Conservation (phyloP, 2,888 invertebrate genomes). For the Synanthedon myopaeformis region DNA sequence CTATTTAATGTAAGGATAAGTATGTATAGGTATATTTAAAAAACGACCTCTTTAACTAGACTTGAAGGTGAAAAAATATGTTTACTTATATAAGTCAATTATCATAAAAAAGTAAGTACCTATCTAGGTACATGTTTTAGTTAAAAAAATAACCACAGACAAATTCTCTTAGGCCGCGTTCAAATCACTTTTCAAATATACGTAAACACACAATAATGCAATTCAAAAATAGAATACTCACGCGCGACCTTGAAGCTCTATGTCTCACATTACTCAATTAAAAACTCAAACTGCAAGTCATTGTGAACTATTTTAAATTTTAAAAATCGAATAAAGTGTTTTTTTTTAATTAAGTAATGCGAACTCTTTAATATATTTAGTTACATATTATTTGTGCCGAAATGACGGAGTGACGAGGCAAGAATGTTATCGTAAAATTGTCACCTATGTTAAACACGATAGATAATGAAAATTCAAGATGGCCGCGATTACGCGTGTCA, state of each 20-base stretch:
- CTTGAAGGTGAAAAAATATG: too few relatives aligned
- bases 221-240: neutral
- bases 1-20: too few relatives aligned
- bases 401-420: slow-evolving; percentile 3
- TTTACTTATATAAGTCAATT: too few relatives aligned
- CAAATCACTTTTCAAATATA: neutral
- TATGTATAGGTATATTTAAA: too few relatives aligned
- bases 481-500: neutral
- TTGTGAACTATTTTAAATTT: neutral
- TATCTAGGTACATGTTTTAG: too few relatives aligned
- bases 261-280: neutral
- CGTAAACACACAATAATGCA: neutral
- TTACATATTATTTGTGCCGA: neutral
- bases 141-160: too few relatives aligned
- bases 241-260: neutral
- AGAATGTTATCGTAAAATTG: slow-evolving; percentile 3
- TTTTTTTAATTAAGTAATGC: neutral
- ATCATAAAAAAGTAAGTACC: too few relatives aligned
- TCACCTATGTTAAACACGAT: neutral
- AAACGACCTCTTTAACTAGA: too few relatives aligned
- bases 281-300: slow-evolving; percentile 2
- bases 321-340: neutral
- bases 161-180: neutral
- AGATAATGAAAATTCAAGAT: slow-evolving; percentile 1
- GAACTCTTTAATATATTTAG: neutral